Conservation (phyloP, 2,888 invertebrate genomes). For the Orthosia gracilis region DNA sequence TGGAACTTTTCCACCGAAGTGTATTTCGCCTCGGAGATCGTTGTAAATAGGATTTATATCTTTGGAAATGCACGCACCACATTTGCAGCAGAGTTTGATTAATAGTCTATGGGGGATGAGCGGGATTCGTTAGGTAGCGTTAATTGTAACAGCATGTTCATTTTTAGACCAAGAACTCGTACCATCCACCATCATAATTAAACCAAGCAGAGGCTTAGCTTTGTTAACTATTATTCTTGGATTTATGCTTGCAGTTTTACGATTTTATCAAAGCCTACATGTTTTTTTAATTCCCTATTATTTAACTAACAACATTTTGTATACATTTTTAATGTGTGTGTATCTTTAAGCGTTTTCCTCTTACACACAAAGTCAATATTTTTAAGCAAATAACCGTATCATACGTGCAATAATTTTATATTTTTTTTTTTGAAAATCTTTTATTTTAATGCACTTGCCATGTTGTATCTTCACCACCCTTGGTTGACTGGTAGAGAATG, state of each 20-base stretch:
- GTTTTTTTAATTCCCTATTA: neutral
- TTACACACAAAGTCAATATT: neutral
- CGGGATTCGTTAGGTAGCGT: slow-evolving; percentile 29
- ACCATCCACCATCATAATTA: slow-evolving; percentile 28
- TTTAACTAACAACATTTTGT: neutral
- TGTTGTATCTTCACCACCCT: too few relatives aligned
- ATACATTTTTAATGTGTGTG: slow-evolving; percentile 9
- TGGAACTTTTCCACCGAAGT: slow-evolving; percentile 54
- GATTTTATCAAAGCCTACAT: neutral
- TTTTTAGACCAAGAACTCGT: slow-evolving; percentile 14
- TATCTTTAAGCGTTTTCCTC: neutral
- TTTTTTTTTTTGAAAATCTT: neutral
- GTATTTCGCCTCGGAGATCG: slow-evolving; percentile 47
- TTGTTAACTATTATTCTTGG: slow-evolving; percentile 17
- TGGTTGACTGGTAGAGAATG: too few relatives aligned
- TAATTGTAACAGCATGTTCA: slow-evolving; percentile 38
- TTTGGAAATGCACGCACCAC: slow-evolving; percentile 50
- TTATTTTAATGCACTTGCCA: too few relatives aligned
- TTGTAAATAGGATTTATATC: slow-evolving; percentile 60
- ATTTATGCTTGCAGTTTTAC: neutral
- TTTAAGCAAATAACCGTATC: neutral
- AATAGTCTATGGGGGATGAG: slow-evolving; percentile 37
- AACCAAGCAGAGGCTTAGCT: slow-evolving; percentile 6
- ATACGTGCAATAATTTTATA: too few relatives aligned
- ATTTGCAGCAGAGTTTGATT: slow-evolving; percentile 42